Conservation (phyloP, 2,888 invertebrate species). For the Phanerotoma sp. region DNA sequence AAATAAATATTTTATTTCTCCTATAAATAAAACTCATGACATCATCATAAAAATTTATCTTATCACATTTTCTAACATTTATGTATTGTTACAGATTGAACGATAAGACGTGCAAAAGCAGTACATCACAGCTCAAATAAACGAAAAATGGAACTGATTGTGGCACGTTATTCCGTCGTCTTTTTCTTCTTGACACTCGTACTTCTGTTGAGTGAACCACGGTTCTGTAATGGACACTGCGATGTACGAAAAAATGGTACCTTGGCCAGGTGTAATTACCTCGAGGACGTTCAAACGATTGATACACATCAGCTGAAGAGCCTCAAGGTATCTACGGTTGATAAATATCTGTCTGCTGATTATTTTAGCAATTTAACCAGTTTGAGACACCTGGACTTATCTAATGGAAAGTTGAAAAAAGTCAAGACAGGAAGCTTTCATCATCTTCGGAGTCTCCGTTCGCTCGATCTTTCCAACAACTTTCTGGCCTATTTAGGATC, state of each 20-base stretch:
- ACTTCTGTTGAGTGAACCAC: conserved; percentile 36
- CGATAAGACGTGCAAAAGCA: conserved; percentile 1
- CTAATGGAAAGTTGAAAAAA: conserved; percentile 64
- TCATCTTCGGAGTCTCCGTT: conserved; percentile 63
- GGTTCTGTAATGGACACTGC: conserved; percentile 40
- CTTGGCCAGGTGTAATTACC: conserved; percentile 41
- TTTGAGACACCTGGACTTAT: conserved; percentile 66
- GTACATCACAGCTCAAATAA: neutral
- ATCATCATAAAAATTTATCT: neutral
- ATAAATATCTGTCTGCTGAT: conserved; percentile 33
- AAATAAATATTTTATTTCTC: too few species aligned
- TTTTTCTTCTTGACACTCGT: conserved; percentile 35
- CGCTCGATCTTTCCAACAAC: conserved; percentile 66
- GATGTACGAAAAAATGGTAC: conserved; percentile 36
- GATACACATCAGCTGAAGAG: conserved; percentile 41
- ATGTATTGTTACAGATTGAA: conserved; percentile 5
- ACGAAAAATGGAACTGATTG: neutral
- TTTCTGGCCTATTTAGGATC: conserved; percentile 62
- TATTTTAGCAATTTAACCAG: conserved; percentile 59
- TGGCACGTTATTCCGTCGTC: conserved; percentile 23
- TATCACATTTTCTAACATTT: neutral
- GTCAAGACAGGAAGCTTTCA: conserved; percentile 62
- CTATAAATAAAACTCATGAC: neutral
- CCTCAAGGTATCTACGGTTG: conserved; percentile 35
- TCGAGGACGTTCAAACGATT: conserved; percentile 46